These are phyloP conservation scores for Mnemiopsis leidyi DNA, from an alignment of 37 sponge, comb jelly and placozoan genomes.

Conservation along the genomic window DNA sequence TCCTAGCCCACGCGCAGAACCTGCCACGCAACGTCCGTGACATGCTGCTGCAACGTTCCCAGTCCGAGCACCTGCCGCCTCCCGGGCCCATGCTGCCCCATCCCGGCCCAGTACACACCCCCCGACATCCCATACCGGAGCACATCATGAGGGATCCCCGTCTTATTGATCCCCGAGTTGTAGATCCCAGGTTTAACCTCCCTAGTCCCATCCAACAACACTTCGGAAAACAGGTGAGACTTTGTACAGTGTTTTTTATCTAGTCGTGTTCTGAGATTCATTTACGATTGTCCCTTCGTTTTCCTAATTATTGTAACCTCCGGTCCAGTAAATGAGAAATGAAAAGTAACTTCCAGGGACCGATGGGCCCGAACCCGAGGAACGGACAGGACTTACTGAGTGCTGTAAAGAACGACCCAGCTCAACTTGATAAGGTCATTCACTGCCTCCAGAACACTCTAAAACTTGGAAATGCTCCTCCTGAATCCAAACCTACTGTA, in stretches of 20 bases:
- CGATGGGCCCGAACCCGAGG: not conserved
- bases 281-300: no score
- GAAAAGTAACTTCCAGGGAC: no score
- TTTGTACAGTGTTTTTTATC: no score
- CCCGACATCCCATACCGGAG: conserved; percentile 28
- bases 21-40: conserved; percentile 30
- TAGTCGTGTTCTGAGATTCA: no score
- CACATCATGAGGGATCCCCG: conserved; percentile 12
- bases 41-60: conserved; percentile 16
- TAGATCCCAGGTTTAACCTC: conserved; percentile 48
- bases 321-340: no score
- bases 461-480: conserved; percentile 39
- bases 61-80: conserved; percentile 58
- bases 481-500: conserved; percentile 31
- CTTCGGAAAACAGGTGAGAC: conserved; percentile 15
- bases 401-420: conserved; percentile 57
- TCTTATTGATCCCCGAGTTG: conserved; percentile 1
- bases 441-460: conserved; percentile 53
- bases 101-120: conserved; percentile 36
- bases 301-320: no score
- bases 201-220: not conserved
- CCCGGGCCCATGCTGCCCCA: conserved; percentile 64
- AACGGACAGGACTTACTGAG: conserved; percentile 54
- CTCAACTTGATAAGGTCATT: conserved; percentile 53
- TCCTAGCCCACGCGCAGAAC: not conserved